Percentiles rank a stretch among this genome's conserved stretches.
phyloP scores from a whole-genome alignment of 2,113 vertebrate species.

The Ascaphus truei region DNA sequence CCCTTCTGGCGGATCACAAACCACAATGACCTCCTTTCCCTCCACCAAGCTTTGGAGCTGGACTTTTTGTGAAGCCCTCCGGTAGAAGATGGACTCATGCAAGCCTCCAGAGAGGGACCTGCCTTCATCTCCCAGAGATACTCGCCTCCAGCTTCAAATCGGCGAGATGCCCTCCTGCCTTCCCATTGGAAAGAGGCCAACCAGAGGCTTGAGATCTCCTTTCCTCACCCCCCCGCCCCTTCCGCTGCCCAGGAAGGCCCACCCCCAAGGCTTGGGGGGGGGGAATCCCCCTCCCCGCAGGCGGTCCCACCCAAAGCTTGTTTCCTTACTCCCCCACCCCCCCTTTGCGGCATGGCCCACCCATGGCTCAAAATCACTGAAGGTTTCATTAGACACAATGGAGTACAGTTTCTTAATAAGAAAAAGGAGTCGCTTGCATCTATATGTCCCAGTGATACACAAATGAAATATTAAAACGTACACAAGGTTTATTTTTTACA shows the following conservation, averaged over 20 bases:
- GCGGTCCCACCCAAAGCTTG: neutral
- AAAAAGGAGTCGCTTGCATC: too few species aligned
- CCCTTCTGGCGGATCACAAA: slow-evolving; percentile 96
- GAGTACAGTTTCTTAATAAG: too few species aligned
- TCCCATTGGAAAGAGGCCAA: neutral
- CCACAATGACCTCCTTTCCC: slow-evolving; percentile 89
- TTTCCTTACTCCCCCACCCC: too few species aligned
- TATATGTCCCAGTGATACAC: too few species aligned
- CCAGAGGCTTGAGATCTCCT: neutral
- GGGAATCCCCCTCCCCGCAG: neutral
- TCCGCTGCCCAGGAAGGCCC: slow-evolving; percentile 12
- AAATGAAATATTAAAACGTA: too few species aligned
- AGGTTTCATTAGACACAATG: too few species aligned
- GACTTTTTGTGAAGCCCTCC: slow-evolving; percentile 82
- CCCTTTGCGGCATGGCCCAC: too few species aligned
- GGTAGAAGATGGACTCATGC: neutral
- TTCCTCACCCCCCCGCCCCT: neutral
- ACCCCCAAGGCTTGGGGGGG: rapidly evolving
- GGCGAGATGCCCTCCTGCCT: neutral
- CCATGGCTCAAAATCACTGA: too few species aligned
- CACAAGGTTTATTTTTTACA: too few species aligned
- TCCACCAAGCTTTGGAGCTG: slow-evolving; percentile 93
- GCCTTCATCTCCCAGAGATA: neutral
- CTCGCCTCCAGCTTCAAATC: neutral
- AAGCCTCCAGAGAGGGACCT: neutral